phyloP scores from a whole-genome alignment of 2,888 invertebrate genomes.

The Polyploca ridens region DNA sequence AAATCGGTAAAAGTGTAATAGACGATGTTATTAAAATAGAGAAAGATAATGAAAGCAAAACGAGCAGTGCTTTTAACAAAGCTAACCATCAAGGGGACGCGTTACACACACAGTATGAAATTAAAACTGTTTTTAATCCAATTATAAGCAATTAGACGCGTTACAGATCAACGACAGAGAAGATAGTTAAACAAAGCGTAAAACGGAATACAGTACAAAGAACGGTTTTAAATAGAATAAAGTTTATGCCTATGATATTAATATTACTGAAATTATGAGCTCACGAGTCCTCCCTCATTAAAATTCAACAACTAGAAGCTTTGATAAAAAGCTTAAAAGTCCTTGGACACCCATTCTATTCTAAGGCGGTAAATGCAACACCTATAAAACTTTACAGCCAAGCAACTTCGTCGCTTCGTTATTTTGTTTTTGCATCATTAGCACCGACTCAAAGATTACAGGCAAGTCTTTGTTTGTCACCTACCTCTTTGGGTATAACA shows the following conservation, averaged over 20 bases:
- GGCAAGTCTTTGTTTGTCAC: neutral
- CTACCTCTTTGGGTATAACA: neutral
- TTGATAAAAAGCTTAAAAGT: neutral
- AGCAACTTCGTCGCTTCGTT: neutral
- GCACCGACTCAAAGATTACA: neutral
- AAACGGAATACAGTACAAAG: constrained; percentile 9
- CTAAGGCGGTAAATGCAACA: neutral
- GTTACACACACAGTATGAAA: constrained; percentile 1
- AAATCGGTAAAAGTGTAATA: neutral
- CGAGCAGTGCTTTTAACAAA: constrained; percentile 3
- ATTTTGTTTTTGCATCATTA: constrained; percentile 2
- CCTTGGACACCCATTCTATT: neutral
- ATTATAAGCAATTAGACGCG: constrained; percentile 25
- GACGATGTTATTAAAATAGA: neutral
- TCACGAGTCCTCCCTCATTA: neutral
- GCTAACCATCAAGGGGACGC: neutral
- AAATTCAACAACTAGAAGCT: neutral
- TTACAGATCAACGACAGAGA: constrained; percentile 16
- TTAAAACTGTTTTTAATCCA: constrained; percentile 23
- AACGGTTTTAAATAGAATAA: neutral
- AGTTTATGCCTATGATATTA: constrained; percentile 1
- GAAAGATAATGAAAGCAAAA: constrained; percentile 9
- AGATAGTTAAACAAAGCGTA: constrained; percentile 10
- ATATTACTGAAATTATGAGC: constrained; percentile 1
- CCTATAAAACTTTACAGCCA: neutral